These are phyloP conservation scores for Dendronephthya gigantea DNA, from an alignment of 64 coral and sea anemone species.

Conservation along the genomic window DNA sequence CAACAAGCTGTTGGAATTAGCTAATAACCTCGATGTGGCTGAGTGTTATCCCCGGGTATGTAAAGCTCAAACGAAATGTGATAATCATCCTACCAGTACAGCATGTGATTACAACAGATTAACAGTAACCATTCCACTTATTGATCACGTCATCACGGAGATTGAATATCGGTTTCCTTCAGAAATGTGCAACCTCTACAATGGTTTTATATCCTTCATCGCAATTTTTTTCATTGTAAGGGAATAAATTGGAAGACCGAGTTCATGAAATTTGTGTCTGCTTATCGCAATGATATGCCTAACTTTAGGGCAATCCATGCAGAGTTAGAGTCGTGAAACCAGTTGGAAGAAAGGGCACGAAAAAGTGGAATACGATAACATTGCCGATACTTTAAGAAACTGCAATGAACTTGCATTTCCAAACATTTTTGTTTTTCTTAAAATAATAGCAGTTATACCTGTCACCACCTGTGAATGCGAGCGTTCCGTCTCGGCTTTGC, in stretches of 20 bases:
- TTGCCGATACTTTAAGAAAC: not conserved
- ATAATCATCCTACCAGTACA: constrained; percentile 20
- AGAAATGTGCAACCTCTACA: constrained; percentile 2
- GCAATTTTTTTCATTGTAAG: not conserved
- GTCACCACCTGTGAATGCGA: not conserved
- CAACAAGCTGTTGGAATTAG: constrained; percentile 30
- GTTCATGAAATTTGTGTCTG: not conserved
- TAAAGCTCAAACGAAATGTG: constrained; percentile 29
- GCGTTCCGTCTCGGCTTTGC: not conserved
- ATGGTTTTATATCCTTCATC: not conserved
- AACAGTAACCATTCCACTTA: constrained; percentile 33
- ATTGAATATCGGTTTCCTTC: not conserved
- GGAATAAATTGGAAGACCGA: not conserved
- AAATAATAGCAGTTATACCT: not conserved
- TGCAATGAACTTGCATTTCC: constrained; percentile 1
- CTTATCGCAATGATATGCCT: not conserved
- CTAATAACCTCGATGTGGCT: constrained; percentile 5
- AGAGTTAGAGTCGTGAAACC: not conserved
- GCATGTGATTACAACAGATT: constrained; percentile 36
- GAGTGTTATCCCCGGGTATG: constrained; percentile 21
- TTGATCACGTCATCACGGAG: constrained; percentile 37
- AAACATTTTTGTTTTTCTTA: not conserved
- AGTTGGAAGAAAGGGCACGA: not conserved
- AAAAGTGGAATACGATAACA: not conserved
- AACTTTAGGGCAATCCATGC: not conserved